These are phyloP conservation scores for Brenthis hecate DNA, from an alignment of 2,888 invertebrate species.

Conservation along the genomic window DNA sequence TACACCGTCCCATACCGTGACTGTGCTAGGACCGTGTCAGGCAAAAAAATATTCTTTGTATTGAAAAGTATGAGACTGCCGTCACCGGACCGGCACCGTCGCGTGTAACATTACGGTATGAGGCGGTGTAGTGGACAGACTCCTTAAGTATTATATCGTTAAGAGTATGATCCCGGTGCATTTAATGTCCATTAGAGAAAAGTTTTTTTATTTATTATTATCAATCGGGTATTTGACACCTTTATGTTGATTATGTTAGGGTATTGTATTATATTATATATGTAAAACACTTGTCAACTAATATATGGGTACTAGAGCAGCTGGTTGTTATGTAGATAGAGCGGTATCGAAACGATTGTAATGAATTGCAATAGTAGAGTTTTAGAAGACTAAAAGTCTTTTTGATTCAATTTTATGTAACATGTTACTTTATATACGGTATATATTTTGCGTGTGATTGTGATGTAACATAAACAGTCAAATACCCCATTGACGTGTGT, in stretches of 20 bases:
- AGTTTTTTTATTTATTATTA: not conserved
- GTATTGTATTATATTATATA: conserved; percentile 5
- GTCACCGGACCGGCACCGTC: too few species aligned
- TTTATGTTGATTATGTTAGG: not conserved
- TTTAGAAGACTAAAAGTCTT: conserved; percentile 17
- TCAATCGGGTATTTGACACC: conserved; percentile 13
- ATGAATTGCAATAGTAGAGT: conserved; percentile 5
- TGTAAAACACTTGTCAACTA: not conserved
- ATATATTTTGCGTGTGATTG: conserved; percentile 2
- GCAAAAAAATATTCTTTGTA: too few species aligned
- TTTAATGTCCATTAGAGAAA: not conserved
- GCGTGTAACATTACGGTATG: too few species aligned
- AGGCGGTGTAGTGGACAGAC: too few species aligned
- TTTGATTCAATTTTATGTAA: conserved; percentile 13
- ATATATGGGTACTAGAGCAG: not conserved
- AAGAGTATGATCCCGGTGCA: conserved; percentile 5
- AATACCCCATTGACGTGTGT: conserved; percentile 3
- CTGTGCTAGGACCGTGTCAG: too few species aligned
- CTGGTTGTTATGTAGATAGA: conserved; percentile 15
- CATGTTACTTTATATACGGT: conserved; percentile 5
- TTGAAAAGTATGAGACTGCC: too few species aligned
- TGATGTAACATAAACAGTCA: conserved; percentile 9
- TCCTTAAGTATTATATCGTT: not conserved
- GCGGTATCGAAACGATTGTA: not conserved
- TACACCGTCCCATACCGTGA: too few species aligned